These are phyloP conservation scores for Platichthys stellatus DNA, from an alignment of 2,113 vertebrate genomes.

Conservation along the genomic window DNA sequence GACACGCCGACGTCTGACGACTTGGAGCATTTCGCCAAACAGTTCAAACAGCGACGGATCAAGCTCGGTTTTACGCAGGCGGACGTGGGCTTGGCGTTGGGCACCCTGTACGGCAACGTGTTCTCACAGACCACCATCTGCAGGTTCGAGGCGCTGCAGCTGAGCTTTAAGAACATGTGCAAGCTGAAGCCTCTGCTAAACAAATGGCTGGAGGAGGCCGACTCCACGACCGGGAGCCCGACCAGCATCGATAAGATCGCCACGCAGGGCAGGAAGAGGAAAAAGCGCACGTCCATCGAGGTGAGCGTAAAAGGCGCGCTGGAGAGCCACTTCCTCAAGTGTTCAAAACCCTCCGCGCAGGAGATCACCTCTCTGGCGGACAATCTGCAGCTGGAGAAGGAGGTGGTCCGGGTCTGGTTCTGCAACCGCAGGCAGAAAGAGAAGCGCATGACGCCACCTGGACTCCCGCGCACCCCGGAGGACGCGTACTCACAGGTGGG, in stretches of 20 bases:
- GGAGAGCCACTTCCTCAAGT: slow-evolving; percentile 97
- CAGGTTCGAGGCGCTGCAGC: slow-evolving; percentile 89
- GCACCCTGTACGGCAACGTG: slow-evolving; percentile 89
- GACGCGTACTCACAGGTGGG: slow-evolving; percentile 97
- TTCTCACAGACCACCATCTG: slow-evolving; percentile 92
- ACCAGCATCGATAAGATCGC: slow-evolving; percentile 95
- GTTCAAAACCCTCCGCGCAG: slow-evolving; percentile 96
- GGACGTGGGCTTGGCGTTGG: slow-evolving; percentile 88
- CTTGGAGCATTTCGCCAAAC: slow-evolving; percentile 90
- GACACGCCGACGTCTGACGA: slow-evolving; percentile 93
- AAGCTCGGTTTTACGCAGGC: slow-evolving; percentile 93
- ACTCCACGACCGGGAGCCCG: slow-evolving; percentile 91
- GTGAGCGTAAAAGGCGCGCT: slow-evolving; percentile 93
- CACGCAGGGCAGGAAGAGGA: slow-evolving; percentile 91
- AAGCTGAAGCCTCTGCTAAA: slow-evolving; percentile 89
- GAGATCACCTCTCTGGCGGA: slow-evolving; percentile 94
- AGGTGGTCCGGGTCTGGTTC: slow-evolving; percentile 97
- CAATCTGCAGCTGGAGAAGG: slow-evolving; percentile 92
- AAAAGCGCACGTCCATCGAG: slow-evolving; percentile 96
- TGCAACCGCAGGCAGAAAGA: slow-evolving; percentile 98
- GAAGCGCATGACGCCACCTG: slow-evolving; percentile 98
- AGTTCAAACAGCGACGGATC: slow-evolving; percentile 91
- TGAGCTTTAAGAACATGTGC: slow-evolving; percentile 93
- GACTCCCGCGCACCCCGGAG: slow-evolving; percentile 94
- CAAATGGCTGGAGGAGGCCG: slow-evolving; percentile 95